Percentiles rank a stretch among this genome's conserved stretches.
These are phyloP conservation scores for Synanthedon myopaeformis DNA, from an alignment of 2,888 invertebrate species.

Conservation along the genomic window DNA sequence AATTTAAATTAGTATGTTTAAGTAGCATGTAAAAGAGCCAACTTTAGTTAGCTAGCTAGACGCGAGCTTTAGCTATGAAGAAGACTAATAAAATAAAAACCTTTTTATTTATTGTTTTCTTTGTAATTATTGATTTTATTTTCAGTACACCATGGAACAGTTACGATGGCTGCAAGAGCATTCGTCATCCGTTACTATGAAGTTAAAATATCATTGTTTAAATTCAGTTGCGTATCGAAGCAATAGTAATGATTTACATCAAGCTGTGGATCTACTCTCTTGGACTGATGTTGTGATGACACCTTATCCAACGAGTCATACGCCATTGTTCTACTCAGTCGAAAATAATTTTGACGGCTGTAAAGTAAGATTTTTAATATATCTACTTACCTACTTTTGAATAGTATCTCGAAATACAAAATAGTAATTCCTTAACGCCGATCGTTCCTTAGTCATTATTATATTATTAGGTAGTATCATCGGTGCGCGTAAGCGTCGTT, in stretches of 20 bases:
- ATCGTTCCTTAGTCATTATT: too few species aligned
- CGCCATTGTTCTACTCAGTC: not conserved
- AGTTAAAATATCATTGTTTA: not conserved
- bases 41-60: too few species aligned
- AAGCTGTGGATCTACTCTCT: not conserved
- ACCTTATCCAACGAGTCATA: not conserved
- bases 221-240: not conserved
- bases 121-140: not conserved
- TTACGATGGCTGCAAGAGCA: not conserved
- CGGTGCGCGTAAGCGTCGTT: too few species aligned
- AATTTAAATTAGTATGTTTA: too few species aligned
- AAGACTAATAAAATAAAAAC: not conserved
- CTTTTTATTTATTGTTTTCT: too few species aligned
- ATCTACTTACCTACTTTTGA: not conserved
- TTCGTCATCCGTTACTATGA: not conserved
- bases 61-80: not conserved
- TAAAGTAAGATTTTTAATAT: not conserved
- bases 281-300: not conserved
- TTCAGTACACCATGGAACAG: not conserved
- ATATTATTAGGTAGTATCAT: too few species aligned
- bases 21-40: too few species aligned
- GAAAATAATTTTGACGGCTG: not conserved
- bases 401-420: too few species aligned
- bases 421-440: too few species aligned
- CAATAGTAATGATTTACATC: not conserved